Conservation (phyloP, 2,113 vertebrate genomes). For the Nibea coibor region DNA sequence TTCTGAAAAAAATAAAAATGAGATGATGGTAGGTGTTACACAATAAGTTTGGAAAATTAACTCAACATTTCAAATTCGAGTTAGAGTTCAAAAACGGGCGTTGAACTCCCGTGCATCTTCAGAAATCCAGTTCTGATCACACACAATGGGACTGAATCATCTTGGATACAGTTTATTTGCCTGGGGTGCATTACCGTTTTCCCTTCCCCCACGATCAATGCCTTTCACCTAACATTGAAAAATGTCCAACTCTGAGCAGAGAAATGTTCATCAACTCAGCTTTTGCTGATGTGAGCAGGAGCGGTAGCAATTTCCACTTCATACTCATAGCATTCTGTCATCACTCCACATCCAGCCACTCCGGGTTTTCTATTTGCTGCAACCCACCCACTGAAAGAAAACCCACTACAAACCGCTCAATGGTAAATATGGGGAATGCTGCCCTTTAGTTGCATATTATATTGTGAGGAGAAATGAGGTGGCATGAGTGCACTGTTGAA, state of each 20-base stretch:
- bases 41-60: background rate
- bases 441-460: slow-evolving; percentile 23
- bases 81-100: too few species aligned
- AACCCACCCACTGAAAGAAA: slow-evolving; percentile 44
- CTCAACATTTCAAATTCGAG: background rate
- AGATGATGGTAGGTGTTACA: background rate
- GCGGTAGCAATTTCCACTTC: background rate
- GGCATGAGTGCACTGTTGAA: background rate
- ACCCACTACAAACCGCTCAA: slow-evolving; percentile 33
- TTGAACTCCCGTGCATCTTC: background rate
- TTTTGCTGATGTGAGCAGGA: background rate
- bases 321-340: slow-evolving; percentile 1
- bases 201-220: background rate
- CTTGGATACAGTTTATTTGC: background rate
- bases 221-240: background rate
- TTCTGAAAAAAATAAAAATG: slow-evolving; percentile 80
- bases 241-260: background rate
- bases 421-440: slow-evolving; percentile 41
- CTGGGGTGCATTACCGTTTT: background rate
- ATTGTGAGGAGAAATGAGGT: slow-evolving; percentile 14
- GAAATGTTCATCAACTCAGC: background rate
- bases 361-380: slow-evolving; percentile 37
- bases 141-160: background rate
- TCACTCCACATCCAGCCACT: slow-evolving; percentile 9
- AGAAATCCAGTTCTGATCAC: background rate